phyloP scores from a whole-genome alignment of 2,888 invertebrate species.

The Zootermopsis nevadensis region DNA sequence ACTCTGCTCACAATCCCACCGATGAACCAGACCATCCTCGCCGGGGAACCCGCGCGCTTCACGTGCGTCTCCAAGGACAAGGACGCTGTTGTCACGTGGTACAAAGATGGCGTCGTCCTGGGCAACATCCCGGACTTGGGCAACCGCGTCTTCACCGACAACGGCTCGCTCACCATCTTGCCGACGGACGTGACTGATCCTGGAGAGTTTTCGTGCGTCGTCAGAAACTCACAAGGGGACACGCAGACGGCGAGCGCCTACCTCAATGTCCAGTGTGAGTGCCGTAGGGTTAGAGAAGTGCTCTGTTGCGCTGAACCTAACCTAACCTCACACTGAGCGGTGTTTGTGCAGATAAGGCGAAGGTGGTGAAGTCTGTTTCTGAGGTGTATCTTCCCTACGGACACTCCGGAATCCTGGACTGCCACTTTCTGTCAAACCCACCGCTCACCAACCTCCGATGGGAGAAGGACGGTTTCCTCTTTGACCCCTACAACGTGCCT shows the following conservation, averaged over 20 bases:
- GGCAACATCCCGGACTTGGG: slow-evolving; percentile 72
- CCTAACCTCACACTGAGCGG: background rate
- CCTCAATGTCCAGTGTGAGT: slow-evolving; percentile 93
- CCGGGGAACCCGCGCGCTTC: slow-evolving; percentile 84
- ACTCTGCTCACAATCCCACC: slow-evolving; percentile 89
- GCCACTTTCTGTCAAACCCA: slow-evolving; percentile 93
- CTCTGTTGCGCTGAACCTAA: too few relatives aligned
- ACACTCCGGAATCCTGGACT: slow-evolving; percentile 84
- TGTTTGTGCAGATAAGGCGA: slow-evolving; percentile 82
- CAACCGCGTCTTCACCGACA: slow-evolving; percentile 72
- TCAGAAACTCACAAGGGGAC: slow-evolving; percentile 78
- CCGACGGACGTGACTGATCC: slow-evolving; percentile 84
- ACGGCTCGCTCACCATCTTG: slow-evolving; percentile 84
- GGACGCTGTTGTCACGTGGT: slow-evolving; percentile 71
- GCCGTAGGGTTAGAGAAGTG: background rate
- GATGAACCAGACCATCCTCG: slow-evolving; percentile 86
- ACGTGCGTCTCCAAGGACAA: slow-evolving; percentile 84
- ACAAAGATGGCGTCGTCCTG: slow-evolving; percentile 74
- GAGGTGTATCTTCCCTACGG: slow-evolving; percentile 88
- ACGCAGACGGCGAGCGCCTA: slow-evolving; percentile 85
- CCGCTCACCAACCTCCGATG: slow-evolving; percentile 89
- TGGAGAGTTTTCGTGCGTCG: slow-evolving; percentile 89
- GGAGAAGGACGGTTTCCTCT: slow-evolving; percentile 93
- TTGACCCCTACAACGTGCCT: slow-evolving; percentile 89
- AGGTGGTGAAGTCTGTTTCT: slow-evolving; percentile 87